Conservation (phyloP, 1,140 invertebrate species). For the Cotesia glomerata region DNA sequence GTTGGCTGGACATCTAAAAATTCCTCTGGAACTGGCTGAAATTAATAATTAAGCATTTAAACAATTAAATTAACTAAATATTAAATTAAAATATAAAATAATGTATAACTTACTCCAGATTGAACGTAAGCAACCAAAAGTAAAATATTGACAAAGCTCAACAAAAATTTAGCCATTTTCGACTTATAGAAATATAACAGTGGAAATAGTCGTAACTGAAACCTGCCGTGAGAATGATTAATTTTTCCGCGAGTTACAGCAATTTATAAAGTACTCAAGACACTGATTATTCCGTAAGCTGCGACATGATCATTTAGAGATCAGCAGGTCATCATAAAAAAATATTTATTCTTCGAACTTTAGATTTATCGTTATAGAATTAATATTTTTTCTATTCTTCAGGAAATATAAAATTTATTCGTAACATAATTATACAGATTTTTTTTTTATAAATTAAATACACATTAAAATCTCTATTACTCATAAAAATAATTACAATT, state of each 20-base stretch:
- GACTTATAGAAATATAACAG: neutral
- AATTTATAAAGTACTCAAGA: neutral
- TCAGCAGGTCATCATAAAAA: neutral
- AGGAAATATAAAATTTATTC: too few relatives aligned
- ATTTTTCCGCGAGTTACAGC: neutral
- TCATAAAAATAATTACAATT: too few relatives aligned
- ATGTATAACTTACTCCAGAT: conserved; percentile 11
- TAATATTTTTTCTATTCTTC: too few relatives aligned
- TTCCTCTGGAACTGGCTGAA: conserved; percentile 40
- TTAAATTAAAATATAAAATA: neutral
- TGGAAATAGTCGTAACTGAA: neutral
- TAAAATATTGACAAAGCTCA: neutral
- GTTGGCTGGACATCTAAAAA: conserved; percentile 41
- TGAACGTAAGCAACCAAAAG: neutral
- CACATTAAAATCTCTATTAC: too few relatives aligned
- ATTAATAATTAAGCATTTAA: neutral
- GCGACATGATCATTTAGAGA: too few relatives aligned
- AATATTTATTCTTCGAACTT: neutral
- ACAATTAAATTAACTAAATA: neutral
- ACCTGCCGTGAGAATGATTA: neutral
- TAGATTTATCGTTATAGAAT: too few relatives aligned
- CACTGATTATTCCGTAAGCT: too few relatives aligned
- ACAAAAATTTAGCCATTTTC: conserved; percentile 11
- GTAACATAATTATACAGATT: too few relatives aligned
- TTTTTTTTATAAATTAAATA: too few relatives aligned